Percentiles rank a stretch among this genome's conserved stretches.
Evolutionary conservation across 1,140 invertebrate genomes (phyloP).

Genomic region (Papilio glaucus): DNA sequence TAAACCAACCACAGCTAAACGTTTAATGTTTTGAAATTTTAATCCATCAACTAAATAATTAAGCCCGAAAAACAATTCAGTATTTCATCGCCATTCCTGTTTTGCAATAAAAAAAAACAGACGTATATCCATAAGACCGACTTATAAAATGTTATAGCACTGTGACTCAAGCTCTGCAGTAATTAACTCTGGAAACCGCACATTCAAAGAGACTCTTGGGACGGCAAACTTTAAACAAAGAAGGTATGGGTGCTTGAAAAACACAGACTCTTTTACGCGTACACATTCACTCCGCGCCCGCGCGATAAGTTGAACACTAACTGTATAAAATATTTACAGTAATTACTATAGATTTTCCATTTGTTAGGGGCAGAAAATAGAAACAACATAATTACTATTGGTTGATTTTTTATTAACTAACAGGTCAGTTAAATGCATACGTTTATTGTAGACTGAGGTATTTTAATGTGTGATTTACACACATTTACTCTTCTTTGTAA

Average conservation of each 20-base stretch:
- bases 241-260: conserved; percentile 26
- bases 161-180: conserved; percentile 9
- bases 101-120: neutral
- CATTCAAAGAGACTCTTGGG: conserved; percentile 26
- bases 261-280: neutral
- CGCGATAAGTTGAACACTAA: neutral
- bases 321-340: neutral
- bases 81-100: neutral
- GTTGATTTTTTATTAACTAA: neutral
- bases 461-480: neutral
- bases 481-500: neutral
- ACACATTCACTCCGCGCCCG: conserved; percentile 1
- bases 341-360: neutral
- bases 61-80: neutral
- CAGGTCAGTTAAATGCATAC: neutral
- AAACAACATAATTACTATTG: neutral
- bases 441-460: too few species aligned
- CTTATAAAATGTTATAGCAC: conserved; percentile 3
- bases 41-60: neutral
- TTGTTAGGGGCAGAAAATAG: neutral
- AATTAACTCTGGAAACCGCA: conserved; percentile 32
- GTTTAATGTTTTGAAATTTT: neutral
- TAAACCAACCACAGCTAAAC: neutral
- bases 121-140: conserved; percentile 1
- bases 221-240: conserved; percentile 27